These are phyloP conservation scores for Agapornis roseicollis DNA, from an alignment of 2,113 vertebrate species.

Conservation along the genomic window DNA sequence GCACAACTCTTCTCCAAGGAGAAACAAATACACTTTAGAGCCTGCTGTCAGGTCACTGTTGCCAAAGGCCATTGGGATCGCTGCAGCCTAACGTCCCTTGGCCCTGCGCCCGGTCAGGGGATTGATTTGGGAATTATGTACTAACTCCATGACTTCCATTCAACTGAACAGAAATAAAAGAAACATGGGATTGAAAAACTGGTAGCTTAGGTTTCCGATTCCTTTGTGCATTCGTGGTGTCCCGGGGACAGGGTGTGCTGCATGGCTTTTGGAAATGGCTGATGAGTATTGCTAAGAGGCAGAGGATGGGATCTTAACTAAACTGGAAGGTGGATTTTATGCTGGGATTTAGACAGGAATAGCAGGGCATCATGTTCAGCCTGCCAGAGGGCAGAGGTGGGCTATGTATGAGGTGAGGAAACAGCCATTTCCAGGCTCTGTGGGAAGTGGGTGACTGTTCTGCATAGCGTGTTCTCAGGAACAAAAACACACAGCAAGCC, in stretches of 20 bases:
- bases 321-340: neutral
- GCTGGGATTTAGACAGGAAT: neutral
- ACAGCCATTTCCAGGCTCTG: neutral
- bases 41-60: neutral
- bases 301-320: neutral
- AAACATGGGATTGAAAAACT: constrained; percentile 6
- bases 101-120: fast-evolving
- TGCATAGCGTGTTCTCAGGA: neutral
- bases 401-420: neutral
- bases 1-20: constrained; percentile 5
- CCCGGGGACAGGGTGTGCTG: neutral
- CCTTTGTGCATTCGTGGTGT: neutral
- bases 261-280: neutral
- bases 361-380: neutral
- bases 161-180: constrained; percentile 61
- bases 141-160: constrained; percentile 52
- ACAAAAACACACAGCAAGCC: neutral
- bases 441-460: neutral
- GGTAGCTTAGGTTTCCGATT: neutral
- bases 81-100: constrained; percentile 18
- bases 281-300: neutral
- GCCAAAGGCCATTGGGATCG: neutral
- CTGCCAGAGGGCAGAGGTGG: neutral
- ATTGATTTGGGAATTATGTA: constrained; percentile 30
- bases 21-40: neutral